Evolutionary conservation across 2,888 invertebrate species (phyloP).

Genomic region (Cantharis nigra): DNA sequence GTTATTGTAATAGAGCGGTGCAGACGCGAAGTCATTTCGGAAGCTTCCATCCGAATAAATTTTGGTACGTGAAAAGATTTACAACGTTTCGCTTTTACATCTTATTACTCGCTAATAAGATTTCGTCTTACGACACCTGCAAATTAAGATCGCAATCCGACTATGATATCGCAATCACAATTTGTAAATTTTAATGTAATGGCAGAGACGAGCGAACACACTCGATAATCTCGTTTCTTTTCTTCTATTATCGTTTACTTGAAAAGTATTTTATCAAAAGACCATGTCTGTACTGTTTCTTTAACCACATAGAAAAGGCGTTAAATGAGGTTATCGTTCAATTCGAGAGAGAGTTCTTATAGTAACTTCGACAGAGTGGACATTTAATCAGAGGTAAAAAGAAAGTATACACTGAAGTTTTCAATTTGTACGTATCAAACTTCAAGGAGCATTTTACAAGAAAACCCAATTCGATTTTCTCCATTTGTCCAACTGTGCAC

Average conservation of each 20-base stretch:
- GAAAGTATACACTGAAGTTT: constrained; percentile 9
- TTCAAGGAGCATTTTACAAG: constrained; percentile 4
- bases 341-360: constrained; percentile 3
- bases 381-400: constrained; percentile 9
- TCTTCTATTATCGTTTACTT: neutral
- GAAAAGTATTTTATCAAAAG: constrained; percentile 4
- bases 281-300: neutral
- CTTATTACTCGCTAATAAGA: neutral
- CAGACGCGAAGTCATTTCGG: constrained; percentile 4
- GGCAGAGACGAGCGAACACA: neutral
- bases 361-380: constrained; percentile 2
- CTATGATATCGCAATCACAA: neutral
- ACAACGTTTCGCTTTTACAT: constrained; percentile 1
- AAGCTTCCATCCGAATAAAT: constrained; percentile 11
- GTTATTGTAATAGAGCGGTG: constrained; percentile 12
- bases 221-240: neutral
- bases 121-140: neutral
- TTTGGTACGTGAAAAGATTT: constrained; percentile 16
- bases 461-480: neutral
- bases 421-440: constrained; percentile 1
- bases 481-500: neutral
- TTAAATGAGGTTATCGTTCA: constrained; percentile 5
- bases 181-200: neutral
- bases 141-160: neutral
- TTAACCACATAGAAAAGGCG: constrained; percentile 5